Percentiles rank a stretch among this genome's conserved stretches.
These are phyloP conservation scores for Dicyrtomina minuta DNA, from an alignment of 2,888 invertebrate species.

Conservation along the genomic window DNA sequence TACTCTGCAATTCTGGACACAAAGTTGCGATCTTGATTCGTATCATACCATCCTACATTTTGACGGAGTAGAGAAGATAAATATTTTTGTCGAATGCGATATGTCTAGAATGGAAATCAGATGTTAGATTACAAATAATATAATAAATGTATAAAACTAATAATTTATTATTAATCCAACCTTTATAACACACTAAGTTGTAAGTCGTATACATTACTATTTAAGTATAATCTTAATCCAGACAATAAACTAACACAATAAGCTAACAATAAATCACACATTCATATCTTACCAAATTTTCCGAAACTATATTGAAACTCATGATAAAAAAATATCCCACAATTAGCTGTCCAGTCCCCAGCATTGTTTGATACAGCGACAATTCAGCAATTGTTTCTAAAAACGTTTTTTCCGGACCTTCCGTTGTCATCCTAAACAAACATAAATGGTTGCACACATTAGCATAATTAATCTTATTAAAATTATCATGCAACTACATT, in stretches of 20 bases:
- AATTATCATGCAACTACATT: too few relatives aligned
- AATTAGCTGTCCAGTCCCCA: constrained; percentile 65
- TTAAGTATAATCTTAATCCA: too few relatives aligned
- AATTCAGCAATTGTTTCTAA: constrained; percentile 11
- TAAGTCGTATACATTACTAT: too few relatives aligned
- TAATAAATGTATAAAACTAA: too few relatives aligned
- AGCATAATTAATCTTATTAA: too few relatives aligned
- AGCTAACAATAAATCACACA: too few relatives aligned
- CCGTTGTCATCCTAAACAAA: too few relatives aligned
- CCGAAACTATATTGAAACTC: constrained; percentile 70
- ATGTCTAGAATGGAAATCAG: constrained; percentile 41
- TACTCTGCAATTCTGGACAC: constrained; percentile 52
- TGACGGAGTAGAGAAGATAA: constrained; percentile 46
- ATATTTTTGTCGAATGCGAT: constrained; percentile 42
- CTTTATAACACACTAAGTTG: not conserved
- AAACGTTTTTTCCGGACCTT: not conserved
- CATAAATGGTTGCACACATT: too few relatives aligned
- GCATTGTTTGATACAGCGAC: constrained; percentile 61
- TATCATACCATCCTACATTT: constrained; percentile 53
- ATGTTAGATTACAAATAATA: too few relatives aligned
- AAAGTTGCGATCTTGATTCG: constrained; percentile 50
- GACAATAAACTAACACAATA: too few relatives aligned
- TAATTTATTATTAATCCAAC: not conserved
- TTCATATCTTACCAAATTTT: constrained; percentile 67
- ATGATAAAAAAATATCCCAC: constrained; percentile 68